Evolutionary conservation across 2,113 vertebrate species (phyloP).

Genomic region (Alligator sinensis): DNA sequence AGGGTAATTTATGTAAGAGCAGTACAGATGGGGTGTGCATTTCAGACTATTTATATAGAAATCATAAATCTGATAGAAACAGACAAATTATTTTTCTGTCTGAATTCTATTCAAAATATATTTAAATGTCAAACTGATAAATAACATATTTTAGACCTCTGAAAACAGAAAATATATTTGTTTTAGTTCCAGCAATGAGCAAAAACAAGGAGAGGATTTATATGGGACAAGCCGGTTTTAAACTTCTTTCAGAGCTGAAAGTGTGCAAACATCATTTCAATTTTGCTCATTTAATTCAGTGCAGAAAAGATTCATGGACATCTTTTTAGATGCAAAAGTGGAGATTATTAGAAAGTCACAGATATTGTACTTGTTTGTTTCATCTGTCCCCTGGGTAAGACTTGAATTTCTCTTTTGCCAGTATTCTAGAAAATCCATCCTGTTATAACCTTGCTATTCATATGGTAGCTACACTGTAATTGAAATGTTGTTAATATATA

Average conservation of each 20-base stretch:
- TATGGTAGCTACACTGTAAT: background rate
- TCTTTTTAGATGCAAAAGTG: constrained; percentile 7
- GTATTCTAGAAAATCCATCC: constrained; percentile 22
- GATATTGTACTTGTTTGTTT: background rate
- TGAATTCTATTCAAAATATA: background rate
- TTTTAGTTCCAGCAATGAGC: background rate
- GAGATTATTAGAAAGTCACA: constrained; percentile 16
- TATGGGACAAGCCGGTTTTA: background rate
- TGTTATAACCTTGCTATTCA: constrained; percentile 16
- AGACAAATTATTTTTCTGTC: background rate
- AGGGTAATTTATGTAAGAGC: background rate
- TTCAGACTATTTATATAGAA: background rate
- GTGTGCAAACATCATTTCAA: background rate
- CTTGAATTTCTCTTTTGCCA: constrained; percentile 28
- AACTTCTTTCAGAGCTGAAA: background rate
- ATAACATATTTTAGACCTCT: background rate
- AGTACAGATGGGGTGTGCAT: background rate
- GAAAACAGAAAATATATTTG: background rate
- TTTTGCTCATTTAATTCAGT: background rate
- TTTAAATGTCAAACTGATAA: background rate
- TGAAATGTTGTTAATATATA: constrained; percentile 29
- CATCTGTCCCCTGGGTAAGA: background rate
- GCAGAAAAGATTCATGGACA: background rate
- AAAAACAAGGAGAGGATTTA: background rate
- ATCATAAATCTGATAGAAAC: background rate